phyloP scores from a whole-genome alignment of 64 coral and sea anemone species.

The Hydrozoanthus tunicans region DNA sequence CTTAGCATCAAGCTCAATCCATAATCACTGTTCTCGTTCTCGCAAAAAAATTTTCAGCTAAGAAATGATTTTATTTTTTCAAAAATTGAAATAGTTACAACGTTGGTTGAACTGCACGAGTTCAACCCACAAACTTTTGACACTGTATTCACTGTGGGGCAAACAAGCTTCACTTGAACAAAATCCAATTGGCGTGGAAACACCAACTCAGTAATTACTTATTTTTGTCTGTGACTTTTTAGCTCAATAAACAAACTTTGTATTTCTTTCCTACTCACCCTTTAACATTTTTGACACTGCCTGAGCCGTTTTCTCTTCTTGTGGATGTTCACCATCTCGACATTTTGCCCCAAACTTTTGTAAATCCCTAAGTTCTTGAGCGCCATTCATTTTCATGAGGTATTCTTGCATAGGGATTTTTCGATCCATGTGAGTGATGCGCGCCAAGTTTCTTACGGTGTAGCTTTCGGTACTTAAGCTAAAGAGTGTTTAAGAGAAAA shows the following conservation, averaged over 20 bases:
- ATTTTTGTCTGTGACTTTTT: constrained; percentile 25
- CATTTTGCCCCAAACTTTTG: neutral
- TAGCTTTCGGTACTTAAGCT: constrained; percentile 62
- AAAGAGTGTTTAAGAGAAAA: constrained; percentile 78
- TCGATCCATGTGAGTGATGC: constrained; percentile 18
- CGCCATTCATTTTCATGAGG: constrained; percentile 33
- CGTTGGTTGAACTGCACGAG: neutral
- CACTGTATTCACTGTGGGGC: neutral
- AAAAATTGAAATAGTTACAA: constrained; percentile 50
- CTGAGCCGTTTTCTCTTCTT: constrained; percentile 25
- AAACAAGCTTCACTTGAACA: constrained; percentile 18
- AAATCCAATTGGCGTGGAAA: neutral
- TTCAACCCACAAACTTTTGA: constrained; percentile 31
- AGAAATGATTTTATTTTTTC: constrained; percentile 16
- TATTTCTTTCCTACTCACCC: constrained; percentile 8
- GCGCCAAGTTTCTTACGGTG: constrained; percentile 12
- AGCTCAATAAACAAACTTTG: neutral
- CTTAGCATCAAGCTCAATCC: neutral
- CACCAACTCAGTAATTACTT: constrained; percentile 20
- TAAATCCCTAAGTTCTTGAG: neutral
- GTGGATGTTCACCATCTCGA: constrained; percentile 15
- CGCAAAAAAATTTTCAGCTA: neutral
- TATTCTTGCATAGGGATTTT: constrained; percentile 28
- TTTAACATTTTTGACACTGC: neutral
- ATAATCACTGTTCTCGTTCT: neutral